These are phyloP conservation scores for Geothlypis trichas DNA, from an alignment of 2,113 vertebrate genomes.

Conservation along the genomic window DNA sequence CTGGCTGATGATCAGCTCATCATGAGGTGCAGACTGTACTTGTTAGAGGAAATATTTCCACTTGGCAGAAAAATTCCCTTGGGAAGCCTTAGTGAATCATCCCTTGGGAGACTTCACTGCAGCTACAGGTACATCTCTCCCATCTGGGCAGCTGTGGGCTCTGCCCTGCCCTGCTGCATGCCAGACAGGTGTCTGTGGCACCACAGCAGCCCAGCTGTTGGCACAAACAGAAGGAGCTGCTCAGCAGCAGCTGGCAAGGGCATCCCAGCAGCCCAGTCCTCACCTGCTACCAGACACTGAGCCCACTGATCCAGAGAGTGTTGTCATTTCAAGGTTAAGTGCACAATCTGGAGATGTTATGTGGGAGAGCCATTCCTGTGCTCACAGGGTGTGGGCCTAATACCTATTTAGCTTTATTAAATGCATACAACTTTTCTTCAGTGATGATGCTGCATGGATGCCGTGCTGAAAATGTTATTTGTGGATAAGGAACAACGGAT, in stretches of 20 bases:
- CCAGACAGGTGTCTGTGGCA: neutral
- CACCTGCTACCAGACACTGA: neutral
- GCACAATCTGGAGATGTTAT: neutral
- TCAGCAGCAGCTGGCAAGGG: conserved; percentile 40
- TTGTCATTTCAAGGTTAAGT: conserved; percentile 54
- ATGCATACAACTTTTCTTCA: fast-evolving
- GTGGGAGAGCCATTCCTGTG: neutral
- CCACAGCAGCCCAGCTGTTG: neutral
- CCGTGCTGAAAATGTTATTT: neutral
- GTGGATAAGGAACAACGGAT: neutral
- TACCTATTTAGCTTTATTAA: neutral
- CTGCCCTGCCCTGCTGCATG: neutral
- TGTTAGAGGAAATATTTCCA: neutral
- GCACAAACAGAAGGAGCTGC: neutral
- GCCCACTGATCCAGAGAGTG: conserved; percentile 25
- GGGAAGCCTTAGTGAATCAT: neutral
- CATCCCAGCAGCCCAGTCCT: neutral
- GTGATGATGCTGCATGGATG: neutral
- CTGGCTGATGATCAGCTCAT: neutral
- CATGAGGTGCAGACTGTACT: neutral
- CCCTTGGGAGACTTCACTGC: neutral
- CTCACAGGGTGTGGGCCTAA: neutral
- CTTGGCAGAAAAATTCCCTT: neutral
- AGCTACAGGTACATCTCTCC: neutral
- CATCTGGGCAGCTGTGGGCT: neutral